Base-by-base conservation (phyloP, 2,797 vertebrate species). In the Enteromius thamalakanensis region DNA sequence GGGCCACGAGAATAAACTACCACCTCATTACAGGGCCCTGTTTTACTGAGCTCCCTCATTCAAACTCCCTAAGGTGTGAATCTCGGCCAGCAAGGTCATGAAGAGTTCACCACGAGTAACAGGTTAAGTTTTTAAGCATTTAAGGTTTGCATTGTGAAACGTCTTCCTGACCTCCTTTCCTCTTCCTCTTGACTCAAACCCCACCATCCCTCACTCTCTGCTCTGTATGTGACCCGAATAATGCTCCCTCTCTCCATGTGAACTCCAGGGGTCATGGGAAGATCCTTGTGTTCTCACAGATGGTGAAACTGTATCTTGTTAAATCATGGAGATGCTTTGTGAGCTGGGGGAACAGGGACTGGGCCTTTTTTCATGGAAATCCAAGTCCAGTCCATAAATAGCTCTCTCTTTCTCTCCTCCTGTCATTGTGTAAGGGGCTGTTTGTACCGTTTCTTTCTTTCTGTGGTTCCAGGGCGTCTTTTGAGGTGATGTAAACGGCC, bases 211-310 rank as follows among this genome's bases (percentile, higher is more conserved):
- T 84, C 76, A 76, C 68, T 79, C 2, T 32, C 69, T 60, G 47
- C 37, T 60, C 49, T 70, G 77, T 21, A 26, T 84, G 32, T 80
- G 80, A 76, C 85, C 81, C 79, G 76, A 87, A 84, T 65, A 80
- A 74, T 53, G 42, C 34, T 37, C 70, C 69, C 81, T 77, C 83
- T 79, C 80, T 87, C 82, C 60, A 87, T 83, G 79, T 80, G 87
- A 89, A 86, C 88, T 74, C 55, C 51, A 78, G 87, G 85, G 92
- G 91, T 94, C 94, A 93, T 92, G 92, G 92, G 93, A 94, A 93
- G 86, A 83, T 85, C 87, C 84, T 47, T 3, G 60, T 83, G 68
- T 81, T 90, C 74, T 68, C 85, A 60, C 85, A 86, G 83, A 89
- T 26, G 53, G 49, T 82, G 85, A 85, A 89, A 85, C 84, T 76